These are phyloP conservation scores for Nylanderia fulva DNA, from an alignment of 1,140 invertebrate species.

Conservation along the genomic window DNA sequence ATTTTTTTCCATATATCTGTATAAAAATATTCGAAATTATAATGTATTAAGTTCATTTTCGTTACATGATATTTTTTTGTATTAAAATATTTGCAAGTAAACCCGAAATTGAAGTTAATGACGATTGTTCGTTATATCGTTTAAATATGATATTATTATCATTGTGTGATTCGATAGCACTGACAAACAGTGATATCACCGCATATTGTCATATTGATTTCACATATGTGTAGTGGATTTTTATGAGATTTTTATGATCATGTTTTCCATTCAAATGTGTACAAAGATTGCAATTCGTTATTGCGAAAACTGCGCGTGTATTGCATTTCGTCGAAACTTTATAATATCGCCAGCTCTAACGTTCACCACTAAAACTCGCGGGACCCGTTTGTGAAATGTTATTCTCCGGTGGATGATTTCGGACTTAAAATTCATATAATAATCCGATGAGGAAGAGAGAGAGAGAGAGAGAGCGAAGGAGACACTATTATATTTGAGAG, in stretches of 20 bases:
- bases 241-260: background rate
- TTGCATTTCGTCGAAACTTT: background rate
- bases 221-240: background rate
- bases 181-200: background rate
- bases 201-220: background rate
- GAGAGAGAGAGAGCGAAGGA: background rate
- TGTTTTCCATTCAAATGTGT: background rate
- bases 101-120: background rate
- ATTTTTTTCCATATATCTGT: background rate
- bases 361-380: slow-evolving; percentile 11
- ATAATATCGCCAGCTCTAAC: slow-evolving; percentile 2
- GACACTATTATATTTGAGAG: background rate
- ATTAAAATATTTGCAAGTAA: no score
- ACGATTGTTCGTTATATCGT: no score
- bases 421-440: background rate
- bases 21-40: background rate
- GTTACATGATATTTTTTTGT: no score
- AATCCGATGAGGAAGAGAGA: slow-evolving; percentile 9
- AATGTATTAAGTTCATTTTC: background rate
- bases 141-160: no score
- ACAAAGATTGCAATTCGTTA: background rate
- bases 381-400: background rate
- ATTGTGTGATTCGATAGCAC: background rate
- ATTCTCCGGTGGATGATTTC: background rate
- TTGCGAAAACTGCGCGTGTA: background rate